Percentiles rank a stretch among this genome's conserved stretches.
These are phyloP conservation scores for Acrossocheilus wenchowensis DNA, from an alignment of 2,797 vertebrate genomes.

Conservation along the genomic window DNA sequence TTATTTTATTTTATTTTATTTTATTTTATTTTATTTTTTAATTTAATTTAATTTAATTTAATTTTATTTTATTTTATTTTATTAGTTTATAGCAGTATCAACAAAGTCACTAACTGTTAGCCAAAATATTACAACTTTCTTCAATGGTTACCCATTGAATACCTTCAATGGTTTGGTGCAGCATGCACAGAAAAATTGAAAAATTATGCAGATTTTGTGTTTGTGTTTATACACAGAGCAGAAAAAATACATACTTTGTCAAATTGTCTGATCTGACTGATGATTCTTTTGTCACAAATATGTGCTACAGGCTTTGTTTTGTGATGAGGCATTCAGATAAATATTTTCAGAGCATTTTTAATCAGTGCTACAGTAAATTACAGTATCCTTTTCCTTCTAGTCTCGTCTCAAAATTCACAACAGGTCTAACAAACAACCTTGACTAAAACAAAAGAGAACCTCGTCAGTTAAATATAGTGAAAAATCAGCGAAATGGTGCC, in stretches of 20 bases:
- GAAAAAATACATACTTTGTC: background rate
- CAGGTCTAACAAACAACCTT: background rate
- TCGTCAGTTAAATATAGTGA: background rate
- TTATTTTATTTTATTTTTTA: background rate
- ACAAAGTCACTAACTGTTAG: background rate
- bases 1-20: background rate
- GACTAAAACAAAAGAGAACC: background rate
- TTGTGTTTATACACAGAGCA: background rate
- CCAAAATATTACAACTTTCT: background rate
- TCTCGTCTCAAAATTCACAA: background rate
- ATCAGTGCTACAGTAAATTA: background rate
- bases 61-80: background rate
- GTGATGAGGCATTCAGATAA: background rate
- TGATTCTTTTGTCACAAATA: background rate
- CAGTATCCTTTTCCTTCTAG: background rate
- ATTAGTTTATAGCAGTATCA: background rate
- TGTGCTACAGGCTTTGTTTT: background rate
- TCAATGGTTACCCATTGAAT: background rate
- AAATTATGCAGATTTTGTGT: background rate
- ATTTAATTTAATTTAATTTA: background rate
- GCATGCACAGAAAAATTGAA: background rate
- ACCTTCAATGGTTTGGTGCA: background rate
- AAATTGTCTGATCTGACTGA: background rate
- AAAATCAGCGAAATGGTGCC: slow-evolving; percentile 19
- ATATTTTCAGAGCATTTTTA: background rate